A percentile compares a stretch with the other conserved stretches of the same genome.
phyloP scores from a whole-genome alignment of 2,113 vertebrate species.

The Eublepharis macularius region DNA sequence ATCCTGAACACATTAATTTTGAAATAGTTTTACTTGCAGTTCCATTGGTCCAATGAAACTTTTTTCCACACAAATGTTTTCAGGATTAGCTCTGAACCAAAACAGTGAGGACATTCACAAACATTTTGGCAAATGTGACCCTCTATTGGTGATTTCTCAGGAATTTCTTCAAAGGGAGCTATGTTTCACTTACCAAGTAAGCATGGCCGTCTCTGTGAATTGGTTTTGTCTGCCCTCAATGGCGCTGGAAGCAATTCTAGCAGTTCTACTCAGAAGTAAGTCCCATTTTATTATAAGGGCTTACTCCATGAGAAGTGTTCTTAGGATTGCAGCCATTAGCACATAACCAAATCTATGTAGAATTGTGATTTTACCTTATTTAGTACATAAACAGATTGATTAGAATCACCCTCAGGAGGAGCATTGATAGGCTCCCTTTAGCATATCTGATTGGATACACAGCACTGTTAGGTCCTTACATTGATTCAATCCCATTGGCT shows the following conservation, averaged over 20 bases:
- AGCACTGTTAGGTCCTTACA: background rate
- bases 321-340: too few relatives aligned
- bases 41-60: background rate
- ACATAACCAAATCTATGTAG: background rate
- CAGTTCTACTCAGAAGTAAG: too few relatives aligned
- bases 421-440: background rate
- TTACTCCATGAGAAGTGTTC: too few relatives aligned
- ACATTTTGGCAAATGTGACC: background rate
- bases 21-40: background rate
- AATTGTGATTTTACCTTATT: background rate
- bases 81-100: background rate
- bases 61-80: background rate
- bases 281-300: too few relatives aligned
- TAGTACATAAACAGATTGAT: background rate
- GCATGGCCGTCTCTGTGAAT: background rate
- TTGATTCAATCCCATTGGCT: background rate
- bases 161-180: background rate
- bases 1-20: background rate
- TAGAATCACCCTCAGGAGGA: background rate
- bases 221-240: background rate
- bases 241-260: too few relatives aligned
- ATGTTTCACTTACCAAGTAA: background rate
- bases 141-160: background rate
- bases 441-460: background rate
- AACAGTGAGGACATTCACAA: background rate